A percentile compares a stretch with the other conserved stretches of the same genome.
Evolutionary conservation across 2,888 invertebrate species (phyloP).

Genomic region (Spodoptera littoralis): DNA sequence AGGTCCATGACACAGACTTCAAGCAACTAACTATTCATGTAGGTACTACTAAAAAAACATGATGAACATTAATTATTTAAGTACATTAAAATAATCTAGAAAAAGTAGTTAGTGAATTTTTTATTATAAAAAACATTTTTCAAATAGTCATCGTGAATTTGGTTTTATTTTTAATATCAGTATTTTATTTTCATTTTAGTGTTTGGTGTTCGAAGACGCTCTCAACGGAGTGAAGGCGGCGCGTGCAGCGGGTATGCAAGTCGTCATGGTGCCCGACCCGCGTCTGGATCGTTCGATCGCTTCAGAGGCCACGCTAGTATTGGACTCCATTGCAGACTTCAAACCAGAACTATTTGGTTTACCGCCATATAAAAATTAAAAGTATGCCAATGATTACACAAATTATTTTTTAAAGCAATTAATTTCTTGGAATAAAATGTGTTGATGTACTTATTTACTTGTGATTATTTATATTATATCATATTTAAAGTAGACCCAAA

Average conservation of each 20-base stretch:
- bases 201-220: conserved; percentile 97
- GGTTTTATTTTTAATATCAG: background rate
- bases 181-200: conserved; percentile 80
- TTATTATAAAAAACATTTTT: too few species aligned
- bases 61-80: too few species aligned
- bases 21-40: too few species aligned
- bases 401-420: background rate
- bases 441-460: conserved; percentile 3
- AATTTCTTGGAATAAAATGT: conserved; percentile 6
- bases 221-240: conserved; percentile 95
- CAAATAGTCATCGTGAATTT: background rate
- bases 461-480: too few species aligned
- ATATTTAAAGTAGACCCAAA: too few species aligned
- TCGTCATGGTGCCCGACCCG: conserved; percentile 93
- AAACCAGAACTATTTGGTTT: conserved; percentile 95
- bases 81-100: too few species aligned
- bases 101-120: too few species aligned
- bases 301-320: conserved; percentile 90
- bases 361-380: conserved; percentile 85
- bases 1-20: too few species aligned
- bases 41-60: too few species aligned
- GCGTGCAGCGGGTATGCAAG: conserved; percentile 94
- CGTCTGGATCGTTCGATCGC: conserved; percentile 71
- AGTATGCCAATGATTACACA: background rate
- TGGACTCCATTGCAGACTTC: conserved; percentile 93